Evolutionary conservation across 1,140 invertebrate species (phyloP), one percentile per base, ranked within the genome.

Genomic region (Drosophila eugracilis): DNA sequence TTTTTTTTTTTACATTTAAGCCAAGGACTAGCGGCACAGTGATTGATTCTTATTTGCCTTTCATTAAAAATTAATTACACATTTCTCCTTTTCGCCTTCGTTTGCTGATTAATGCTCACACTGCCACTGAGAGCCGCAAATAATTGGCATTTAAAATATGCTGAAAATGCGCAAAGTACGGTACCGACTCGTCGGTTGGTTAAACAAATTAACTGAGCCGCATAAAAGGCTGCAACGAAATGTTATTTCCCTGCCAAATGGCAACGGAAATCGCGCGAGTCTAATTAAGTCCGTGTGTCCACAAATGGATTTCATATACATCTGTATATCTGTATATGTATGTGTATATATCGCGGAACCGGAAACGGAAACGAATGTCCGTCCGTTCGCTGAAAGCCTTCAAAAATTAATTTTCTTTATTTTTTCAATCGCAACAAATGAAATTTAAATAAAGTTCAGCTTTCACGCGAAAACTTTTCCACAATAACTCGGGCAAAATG

Each of bases 1-100:
- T 22, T 19, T 24, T 63, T 50, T 30, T 34, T 57, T 22, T 19
- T 24, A 58, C 42, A 55, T 63, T 60, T 74, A 57, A 70, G 41
- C 17, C 42, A 73, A 54, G 70, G 58, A 63, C 57, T 73, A 48
- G 58, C 48, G 48, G 48, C 30, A 59, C 55, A 73, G 55, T 72
- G 58, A 63, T 44, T 72, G 78, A 62, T 53, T 67, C 75, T 77
- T 86, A 86, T 85, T 85, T 86, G 81, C 77, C 81, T 85, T 85
- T 86, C 78, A 85, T 85, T 81, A 86, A 86, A 86, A 88, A 86
- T 86, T 86, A 85, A 85, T 85, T 85, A 85, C 81, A 66, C 74
- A 42, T 76, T 47, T 59, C 47, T 67, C 28, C 34, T 48, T 48
- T 41, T 48, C 47, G 17, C 41, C 37, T 28, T 42, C 44, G 37